Evolutionary conservation across 1,140 invertebrate genomes (phyloP).

Genomic region (Anoplolepis gracilipes): DNA sequence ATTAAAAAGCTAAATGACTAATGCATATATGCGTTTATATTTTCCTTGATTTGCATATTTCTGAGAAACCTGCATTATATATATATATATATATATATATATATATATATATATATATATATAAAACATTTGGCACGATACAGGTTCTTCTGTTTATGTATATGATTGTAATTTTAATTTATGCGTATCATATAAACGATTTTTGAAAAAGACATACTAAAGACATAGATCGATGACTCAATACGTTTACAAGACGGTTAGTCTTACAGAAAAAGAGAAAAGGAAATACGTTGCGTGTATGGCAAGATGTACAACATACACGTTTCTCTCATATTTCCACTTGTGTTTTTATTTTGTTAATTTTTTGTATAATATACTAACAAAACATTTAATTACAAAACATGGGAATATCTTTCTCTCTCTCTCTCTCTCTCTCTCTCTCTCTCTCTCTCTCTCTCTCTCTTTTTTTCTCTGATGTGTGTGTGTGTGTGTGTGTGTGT

Average conservation of each 20-base stretch:
- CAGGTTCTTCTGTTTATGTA: not conserved
- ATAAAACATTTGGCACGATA: not conserved
- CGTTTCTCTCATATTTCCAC: constrained; percentile 70
- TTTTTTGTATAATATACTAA: constrained; percentile 83
- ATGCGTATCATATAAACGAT: not conserved
- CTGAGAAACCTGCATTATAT: not conserved
- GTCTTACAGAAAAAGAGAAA: not conserved
- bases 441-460: too few species aligned
- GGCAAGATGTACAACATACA: constrained; percentile 37
- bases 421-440: too few species aligned
- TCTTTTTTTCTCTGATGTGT: too few species aligned
- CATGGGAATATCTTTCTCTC: constrained; percentile 73
- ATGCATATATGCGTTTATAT: not conserved
- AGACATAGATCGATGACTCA: not conserved
- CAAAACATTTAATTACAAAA: constrained; percentile 84
- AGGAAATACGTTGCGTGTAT: not conserved
- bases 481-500: constrained; percentile 62
- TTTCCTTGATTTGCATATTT: not conserved
- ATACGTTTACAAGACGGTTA: not conserved
- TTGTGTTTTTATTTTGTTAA: constrained; percentile 82
- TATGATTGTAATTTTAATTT: constrained; percentile 14
- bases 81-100: too few species aligned
- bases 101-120: too few species aligned
- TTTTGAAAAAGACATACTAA: not conserved
- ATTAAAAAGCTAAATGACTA: not conserved